Evolutionary conservation across 2,888 invertebrate species (phyloP).

Genomic region (Hemistola chrysoprasaria): DNA sequence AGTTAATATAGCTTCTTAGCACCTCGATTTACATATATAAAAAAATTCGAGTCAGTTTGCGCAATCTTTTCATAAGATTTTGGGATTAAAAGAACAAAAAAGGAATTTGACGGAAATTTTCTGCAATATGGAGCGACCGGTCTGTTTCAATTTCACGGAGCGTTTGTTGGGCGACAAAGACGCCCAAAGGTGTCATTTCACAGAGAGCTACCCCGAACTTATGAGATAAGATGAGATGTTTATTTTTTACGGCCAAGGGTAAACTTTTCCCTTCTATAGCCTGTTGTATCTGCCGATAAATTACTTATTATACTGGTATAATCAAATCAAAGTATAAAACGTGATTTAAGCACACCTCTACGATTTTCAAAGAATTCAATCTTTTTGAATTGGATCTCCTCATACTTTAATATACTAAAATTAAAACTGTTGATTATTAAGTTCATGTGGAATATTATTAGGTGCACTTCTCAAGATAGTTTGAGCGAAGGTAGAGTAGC

Average conservation of each 20-base stretch:
- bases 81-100: constrained; percentile 52
- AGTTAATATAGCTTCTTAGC: no score
- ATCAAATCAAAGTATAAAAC: constrained; percentile 15
- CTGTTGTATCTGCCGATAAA: constrained; percentile 29
- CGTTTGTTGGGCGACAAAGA: constrained; percentile 76
- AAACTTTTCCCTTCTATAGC: constrained; percentile 43
- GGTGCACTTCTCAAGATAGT: no score
- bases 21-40: no score
- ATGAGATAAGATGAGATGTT: constrained; percentile 59
- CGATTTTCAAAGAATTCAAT: background rate
- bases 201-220: constrained; percentile 64
- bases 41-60: constrained; percentile 17
- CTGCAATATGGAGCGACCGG: constrained; percentile 60
- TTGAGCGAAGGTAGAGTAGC: no score
- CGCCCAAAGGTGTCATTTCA: constrained; percentile 76
- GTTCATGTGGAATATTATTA: no score
- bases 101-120: constrained; percentile 56
- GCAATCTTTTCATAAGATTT: constrained; percentile 27
- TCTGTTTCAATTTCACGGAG: constrained; percentile 80
- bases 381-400: no score
- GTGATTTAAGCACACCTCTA: constrained; percentile 13
- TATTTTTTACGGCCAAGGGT: constrained; percentile 53
- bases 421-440: no score
- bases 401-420: no score
- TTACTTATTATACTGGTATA: constrained; percentile 21